phyloP scores from a whole-genome alignment of 2,888 invertebrate genomes.

The Sesamia inferens region DNA sequence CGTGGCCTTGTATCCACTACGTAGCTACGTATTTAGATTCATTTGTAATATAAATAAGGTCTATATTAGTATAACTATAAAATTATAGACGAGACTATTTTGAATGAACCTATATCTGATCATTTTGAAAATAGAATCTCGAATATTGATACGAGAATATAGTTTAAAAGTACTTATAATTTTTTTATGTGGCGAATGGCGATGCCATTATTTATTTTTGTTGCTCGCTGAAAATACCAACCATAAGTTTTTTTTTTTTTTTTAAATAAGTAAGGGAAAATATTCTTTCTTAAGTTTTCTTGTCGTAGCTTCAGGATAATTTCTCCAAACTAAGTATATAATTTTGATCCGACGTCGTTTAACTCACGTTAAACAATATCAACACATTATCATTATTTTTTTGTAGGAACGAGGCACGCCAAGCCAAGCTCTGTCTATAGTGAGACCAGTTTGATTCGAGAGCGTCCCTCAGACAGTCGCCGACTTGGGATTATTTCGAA shows the following conservation, averaged over 20 bases:
- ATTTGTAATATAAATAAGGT: slow-evolving; percentile 1
- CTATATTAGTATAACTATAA: background rate
- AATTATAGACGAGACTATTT: background rate
- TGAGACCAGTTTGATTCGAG: slow-evolving; percentile 24
- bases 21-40: background rate
- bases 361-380: slow-evolving; percentile 12
- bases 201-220: no score
- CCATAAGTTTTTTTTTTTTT: no score
- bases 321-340: background rate
- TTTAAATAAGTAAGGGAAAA: no score
- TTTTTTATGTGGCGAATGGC: no score
- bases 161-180: no score
- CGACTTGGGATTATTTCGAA: slow-evolving; percentile 12
- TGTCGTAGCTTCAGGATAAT: background rate
- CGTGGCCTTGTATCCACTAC: slow-evolving; percentile 15
- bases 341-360: background rate
- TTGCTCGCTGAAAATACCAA: no score
- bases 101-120: background rate
- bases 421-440: background rate
- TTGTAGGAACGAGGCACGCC: background rate
- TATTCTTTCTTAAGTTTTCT: no score
- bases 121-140: no score
- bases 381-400: background rate
- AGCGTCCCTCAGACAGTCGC: slow-evolving; percentile 44
- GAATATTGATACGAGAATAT: no score